Evolutionary conservation across 2,888 invertebrate genomes (phyloP), one percentile per base, ranked within the genome.

Genomic region (Philaethria dido): DNA sequence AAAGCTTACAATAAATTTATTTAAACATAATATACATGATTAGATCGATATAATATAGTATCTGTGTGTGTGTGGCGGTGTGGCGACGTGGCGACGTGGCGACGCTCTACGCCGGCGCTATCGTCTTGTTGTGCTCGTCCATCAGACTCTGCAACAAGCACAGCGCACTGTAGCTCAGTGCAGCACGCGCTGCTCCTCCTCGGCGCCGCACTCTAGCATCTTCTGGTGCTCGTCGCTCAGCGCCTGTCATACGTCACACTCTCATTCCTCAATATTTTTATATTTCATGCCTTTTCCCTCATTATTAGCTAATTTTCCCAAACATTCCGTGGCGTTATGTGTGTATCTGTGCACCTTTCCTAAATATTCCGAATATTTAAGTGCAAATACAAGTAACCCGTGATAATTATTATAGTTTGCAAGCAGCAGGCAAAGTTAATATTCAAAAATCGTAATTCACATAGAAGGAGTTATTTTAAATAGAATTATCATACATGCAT

Each of bases 211-310:
- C 65, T 80, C 95, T 83, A 97, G 96, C 89, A 97, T 93, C 92
- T 96, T 96, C 91, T 95, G 96, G 89, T 97, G 97, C 80, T 97
- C 95, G 82, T 94, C 95, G 94, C 97, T 96, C 88, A 97, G 94
- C 84, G 96, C 96, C 97, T 97, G 86, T 73, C 79, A 76, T 79
- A 79, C 80, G 77, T 73, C 78, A 74, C 76, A 64, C 72, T 74
- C 78, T 77, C 71, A 61, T 3, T 61, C 69, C 62, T 45, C 60
- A 60, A 8, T 29, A 3, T 45, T 29, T 29, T 45, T 14, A 44
- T 14, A 45, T 6, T 9, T 3, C 6, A 29, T n/a, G 14, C 8
- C n/a, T 8, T 29, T 29, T 13, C 20, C 16, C 29, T 29, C n/a
- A 22, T 2, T 9, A 11, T 16, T 6, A 60, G 18, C 29, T 16